phyloP scores from a whole-genome alignment of 2,888 invertebrate genomes.

The Agrilus cyanescens region DNA sequence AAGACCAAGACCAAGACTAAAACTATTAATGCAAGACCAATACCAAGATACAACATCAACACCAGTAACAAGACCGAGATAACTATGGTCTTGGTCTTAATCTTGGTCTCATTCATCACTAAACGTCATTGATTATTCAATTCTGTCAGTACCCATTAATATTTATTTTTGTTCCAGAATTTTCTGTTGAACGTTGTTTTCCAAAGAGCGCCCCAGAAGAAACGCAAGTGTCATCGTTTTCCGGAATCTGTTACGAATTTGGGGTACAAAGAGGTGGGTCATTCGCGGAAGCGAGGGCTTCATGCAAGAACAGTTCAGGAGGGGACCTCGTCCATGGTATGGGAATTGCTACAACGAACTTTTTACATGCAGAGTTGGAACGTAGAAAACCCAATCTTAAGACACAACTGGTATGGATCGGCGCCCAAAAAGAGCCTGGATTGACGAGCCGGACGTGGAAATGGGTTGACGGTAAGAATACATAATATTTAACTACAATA shows the following conservation, averaged over 20 bases:
- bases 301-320: slow-evolving; percentile 54
- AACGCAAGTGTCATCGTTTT: slow-evolving; percentile 70
- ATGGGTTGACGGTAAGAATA: slow-evolving; percentile 73
- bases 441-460: slow-evolving; percentile 75
- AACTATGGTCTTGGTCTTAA: too few species aligned
- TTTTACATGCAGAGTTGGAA: slow-evolving; percentile 68
- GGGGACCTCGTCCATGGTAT: slow-evolving; percentile 62
- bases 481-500: neutral
- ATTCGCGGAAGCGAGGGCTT: slow-evolving; percentile 66
- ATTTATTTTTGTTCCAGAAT: slow-evolving; percentile 45
- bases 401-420: slow-evolving; percentile 84
- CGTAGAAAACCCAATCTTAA: slow-evolving; percentile 66
- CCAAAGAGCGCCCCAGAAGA: slow-evolving; percentile 65
- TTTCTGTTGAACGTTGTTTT: slow-evolving; percentile 74
- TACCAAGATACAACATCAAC: too few species aligned
- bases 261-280: slow-evolving; percentile 70
- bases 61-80: too few species aligned
- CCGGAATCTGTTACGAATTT: slow-evolving; percentile 81
- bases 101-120: neutral
- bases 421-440: slow-evolving; percentile 78
- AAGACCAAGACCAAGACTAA: too few species aligned
- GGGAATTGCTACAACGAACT: slow-evolving; percentile 43
- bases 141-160: neutral
- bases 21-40: too few species aligned
- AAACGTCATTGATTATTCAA: neutral